Conservation (phyloP, 2,113 vertebrate species). For the Crotalus helleri region DNA sequence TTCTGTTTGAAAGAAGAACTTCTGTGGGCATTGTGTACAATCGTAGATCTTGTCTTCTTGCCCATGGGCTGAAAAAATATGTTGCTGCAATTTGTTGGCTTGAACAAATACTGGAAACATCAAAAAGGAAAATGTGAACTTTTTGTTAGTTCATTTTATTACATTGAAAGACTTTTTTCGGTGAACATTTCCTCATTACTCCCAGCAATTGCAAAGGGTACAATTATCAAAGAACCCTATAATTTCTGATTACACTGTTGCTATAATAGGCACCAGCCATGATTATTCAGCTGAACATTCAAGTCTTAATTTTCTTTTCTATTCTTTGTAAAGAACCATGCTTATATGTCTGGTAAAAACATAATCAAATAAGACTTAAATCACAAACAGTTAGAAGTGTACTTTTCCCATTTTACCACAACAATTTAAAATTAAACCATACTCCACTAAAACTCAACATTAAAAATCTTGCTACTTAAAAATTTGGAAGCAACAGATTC, state of each 20-base stretch:
- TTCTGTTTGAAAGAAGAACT: conserved; percentile 99
- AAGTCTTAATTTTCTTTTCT: conserved; percentile 30
- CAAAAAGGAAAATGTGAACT: conserved; percentile 51
- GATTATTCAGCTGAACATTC: conserved; percentile 7
- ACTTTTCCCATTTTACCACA: conserved; percentile 49
- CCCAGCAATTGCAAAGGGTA: conserved; percentile 43
- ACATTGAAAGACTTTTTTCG: conserved; percentile 11
- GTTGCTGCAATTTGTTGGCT: conserved; percentile 98
- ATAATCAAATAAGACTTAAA: conserved; percentile 40
- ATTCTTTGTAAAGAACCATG: conserved; percentile 36
- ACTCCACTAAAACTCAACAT: conserved; percentile 47
- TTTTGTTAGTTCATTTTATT: conserved; percentile 39
- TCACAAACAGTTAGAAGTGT: conserved; percentile 49
- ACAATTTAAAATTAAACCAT: conserved; percentile 44
- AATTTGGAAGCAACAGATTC: conserved; percentile 66
- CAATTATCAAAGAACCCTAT: conserved; percentile 26
- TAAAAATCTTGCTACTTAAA: conserved; percentile 58
- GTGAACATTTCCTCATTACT: conserved; percentile 9
- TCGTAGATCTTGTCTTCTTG: conserved; percentile 99
- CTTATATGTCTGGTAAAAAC: conserved; percentile 2
- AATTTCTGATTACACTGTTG: conserved; percentile 41
- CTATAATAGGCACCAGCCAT: conserved; percentile 7
- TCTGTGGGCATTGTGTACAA: conserved; percentile 98
- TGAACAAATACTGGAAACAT: conserved; percentile 91
- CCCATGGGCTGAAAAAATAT: conserved; percentile 98